Percentiles rank a stretch among this genome's conserved stretches.
phyloP scores from a whole-genome alignment of 2,888 invertebrate genomes.

The Myathropa florea region DNA sequence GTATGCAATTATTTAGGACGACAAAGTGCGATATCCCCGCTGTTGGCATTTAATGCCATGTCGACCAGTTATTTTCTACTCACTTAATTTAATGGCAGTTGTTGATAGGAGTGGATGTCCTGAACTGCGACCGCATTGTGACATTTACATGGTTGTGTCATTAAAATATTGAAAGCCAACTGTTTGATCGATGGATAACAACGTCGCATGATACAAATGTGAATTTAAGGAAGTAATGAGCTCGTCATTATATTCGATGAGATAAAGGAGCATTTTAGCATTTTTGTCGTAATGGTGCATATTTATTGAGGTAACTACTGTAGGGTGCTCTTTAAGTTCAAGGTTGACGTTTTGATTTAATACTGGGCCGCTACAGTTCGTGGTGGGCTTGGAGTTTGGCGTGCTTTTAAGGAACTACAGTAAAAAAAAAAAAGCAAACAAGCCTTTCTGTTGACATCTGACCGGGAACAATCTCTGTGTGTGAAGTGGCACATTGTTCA shows the following conservation, averaged over 20 bases:
- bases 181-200: constrained; percentile 24
- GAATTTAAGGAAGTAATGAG: neutral
- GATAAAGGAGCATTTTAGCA: no score
- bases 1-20: neutral
- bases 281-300: no score
- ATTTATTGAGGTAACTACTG: no score
- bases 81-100: constrained; percentile 29
- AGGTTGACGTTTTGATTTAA: no score
- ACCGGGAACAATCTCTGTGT: no score
- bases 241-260: neutral
- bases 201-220: neutral
- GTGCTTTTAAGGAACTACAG: no score
- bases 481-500: no score
- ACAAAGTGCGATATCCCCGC: neutral
- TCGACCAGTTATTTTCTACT: neutral
- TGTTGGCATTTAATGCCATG: constrained; percentile 11
- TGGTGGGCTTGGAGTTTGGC: no score
- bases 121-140: constrained; percentile 9
- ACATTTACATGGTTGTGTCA: constrained; percentile 1
- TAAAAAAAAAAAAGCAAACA: no score
- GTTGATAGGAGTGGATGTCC: neutral
- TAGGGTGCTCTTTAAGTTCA: no score
- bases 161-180: neutral
- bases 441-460: no score
- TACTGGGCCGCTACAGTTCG: no score